A percentile compares a stretch with the other conserved stretches of the same genome.
phyloP scores from a whole-genome alignment of 2,113 vertebrate genomes.

The Lepisosteus oculatus region DNA sequence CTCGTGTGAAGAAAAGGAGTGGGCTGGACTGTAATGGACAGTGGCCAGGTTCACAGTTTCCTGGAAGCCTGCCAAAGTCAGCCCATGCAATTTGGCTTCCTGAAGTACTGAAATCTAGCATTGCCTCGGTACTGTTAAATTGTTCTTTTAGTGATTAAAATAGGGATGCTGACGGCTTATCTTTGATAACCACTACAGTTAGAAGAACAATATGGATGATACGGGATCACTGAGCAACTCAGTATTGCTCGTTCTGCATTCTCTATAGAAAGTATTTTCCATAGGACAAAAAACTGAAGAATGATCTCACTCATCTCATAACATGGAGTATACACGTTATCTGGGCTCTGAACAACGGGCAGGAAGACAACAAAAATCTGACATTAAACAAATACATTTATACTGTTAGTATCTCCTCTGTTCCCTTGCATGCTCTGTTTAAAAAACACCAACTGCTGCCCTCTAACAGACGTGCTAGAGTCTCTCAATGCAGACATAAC shows the following conservation, averaged over 20 bases:
- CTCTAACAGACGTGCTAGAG: no score
- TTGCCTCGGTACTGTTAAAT: not conserved
- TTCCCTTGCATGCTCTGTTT: no score
- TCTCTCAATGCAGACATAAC: no score
- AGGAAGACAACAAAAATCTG: no score
- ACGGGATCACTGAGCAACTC: constrained; percentile 29
- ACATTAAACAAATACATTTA: no score
- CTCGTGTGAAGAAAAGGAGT: not conserved
- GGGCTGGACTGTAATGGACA: not conserved
- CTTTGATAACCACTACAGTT: not conserved
- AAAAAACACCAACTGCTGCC: no score
- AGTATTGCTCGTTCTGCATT: constrained; percentile 19
- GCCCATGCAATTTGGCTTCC: constrained; percentile 9
- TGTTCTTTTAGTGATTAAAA: no score
- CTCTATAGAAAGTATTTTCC: constrained; percentile 1
- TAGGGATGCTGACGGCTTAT: constrained; percentile 9
- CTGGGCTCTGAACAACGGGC: no score
- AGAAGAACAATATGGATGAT: constrained; percentile 20
- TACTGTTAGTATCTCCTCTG: no score
- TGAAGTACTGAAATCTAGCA: not conserved
- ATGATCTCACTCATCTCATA: not conserved
- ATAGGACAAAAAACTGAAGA: not conserved
- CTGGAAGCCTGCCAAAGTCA: not conserved
- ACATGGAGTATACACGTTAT: no score
- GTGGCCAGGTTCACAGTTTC: not conserved